A percentile compares a stretch with the other conserved stretches of the same genome.
These are phyloP conservation scores for Campylomormyrus numenius DNA, from an alignment of 2,113 vertebrate species.

Conservation along the genomic window DNA sequence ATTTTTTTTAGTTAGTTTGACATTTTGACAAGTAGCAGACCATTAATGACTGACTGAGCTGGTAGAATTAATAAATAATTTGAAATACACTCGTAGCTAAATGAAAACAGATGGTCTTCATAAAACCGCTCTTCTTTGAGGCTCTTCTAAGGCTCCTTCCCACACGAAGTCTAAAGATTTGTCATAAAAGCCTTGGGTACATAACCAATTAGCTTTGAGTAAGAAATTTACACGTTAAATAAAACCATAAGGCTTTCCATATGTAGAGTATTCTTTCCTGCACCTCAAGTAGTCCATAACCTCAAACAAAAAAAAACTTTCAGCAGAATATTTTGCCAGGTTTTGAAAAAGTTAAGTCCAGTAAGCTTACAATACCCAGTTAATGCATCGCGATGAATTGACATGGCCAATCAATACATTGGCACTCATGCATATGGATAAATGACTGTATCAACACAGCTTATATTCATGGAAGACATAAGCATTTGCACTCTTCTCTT, in stretches of 20 bases:
- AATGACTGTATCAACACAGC: constrained; percentile 17
- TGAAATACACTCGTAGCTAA: neutral
- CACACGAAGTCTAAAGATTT: neutral
- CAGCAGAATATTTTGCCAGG: constrained; percentile 1
- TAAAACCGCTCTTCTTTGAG: neutral
- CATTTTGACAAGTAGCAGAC: constrained; percentile 13
- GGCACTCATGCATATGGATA: constrained; percentile 19
- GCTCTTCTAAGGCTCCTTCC: neutral
- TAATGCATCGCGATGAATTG: neutral
- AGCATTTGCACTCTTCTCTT: constrained; percentile 19
- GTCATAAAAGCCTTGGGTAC: neutral
- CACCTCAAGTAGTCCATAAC: neutral
- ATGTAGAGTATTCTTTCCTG: neutral
- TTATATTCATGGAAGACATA: constrained; percentile 28
- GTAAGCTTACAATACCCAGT: constrained; percentile 2
- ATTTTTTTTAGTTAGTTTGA: constrained; percentile 7
- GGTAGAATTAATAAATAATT: constrained; percentile 19
- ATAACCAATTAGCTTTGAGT: neutral
- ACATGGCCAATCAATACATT: constrained; percentile 6
- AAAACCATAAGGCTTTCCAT: neutral
- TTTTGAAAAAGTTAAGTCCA: neutral
- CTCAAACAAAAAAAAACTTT: neutral
- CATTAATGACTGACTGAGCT: constrained; percentile 10
- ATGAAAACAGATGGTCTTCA: neutral
- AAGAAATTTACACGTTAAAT: neutral